Conservation (phyloP, 2,797 vertebrate species). For the Lepilemur septentrionalis region DNA sequence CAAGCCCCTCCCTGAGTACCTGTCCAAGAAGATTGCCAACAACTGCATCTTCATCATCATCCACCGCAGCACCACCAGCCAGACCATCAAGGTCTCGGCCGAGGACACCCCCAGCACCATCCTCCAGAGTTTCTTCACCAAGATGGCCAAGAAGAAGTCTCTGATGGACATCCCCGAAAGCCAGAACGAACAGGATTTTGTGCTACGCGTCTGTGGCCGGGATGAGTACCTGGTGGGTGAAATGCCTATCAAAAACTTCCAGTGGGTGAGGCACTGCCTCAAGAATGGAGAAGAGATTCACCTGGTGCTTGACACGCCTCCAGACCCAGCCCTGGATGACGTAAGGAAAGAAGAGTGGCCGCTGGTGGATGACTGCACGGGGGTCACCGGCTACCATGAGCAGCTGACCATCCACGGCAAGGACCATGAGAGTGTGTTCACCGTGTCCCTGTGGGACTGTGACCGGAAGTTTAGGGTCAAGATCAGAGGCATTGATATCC, state of each 20-base stretch:
- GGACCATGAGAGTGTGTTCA: conserved; percentile 96
- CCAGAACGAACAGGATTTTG: conserved; percentile 91
- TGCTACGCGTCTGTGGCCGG: conserved; percentile 95
- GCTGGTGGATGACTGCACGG: conserved; percentile 96
- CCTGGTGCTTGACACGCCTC: conserved; percentile 91
- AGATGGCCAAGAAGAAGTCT: conserved; percentile 93
- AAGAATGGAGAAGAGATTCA: conserved; percentile 97
- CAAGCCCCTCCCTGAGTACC: conserved; percentile 92
- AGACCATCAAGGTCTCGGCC: conserved; percentile 95
- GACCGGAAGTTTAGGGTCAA: conserved; percentile 96
- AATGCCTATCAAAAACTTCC: conserved; percentile 93
- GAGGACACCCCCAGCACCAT: conserved; percentile 93
- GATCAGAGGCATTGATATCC: conserved; percentile 96
- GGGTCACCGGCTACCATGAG: conserved; percentile 95
- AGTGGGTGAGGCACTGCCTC: conserved; percentile 96
- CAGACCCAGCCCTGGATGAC: conserved; percentile 89
- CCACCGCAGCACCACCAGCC: conserved; percentile 93
- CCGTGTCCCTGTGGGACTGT: conserved; percentile 98
- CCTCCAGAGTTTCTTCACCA: conserved; percentile 91
- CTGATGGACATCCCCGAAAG: conserved; percentile 93
- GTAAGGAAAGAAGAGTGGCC: conserved; percentile 98
- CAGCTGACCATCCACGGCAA: conserved; percentile 96
- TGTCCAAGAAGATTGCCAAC: conserved; percentile 92
- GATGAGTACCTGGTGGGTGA: conserved; percentile 96
- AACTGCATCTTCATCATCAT: conserved; percentile 93